Evolutionary conservation across 2,797 vertebrate genomes (phyloP), one percentile per base, ranked within the genome.

Genomic region (Muraenolepis orangiensis): DNA sequence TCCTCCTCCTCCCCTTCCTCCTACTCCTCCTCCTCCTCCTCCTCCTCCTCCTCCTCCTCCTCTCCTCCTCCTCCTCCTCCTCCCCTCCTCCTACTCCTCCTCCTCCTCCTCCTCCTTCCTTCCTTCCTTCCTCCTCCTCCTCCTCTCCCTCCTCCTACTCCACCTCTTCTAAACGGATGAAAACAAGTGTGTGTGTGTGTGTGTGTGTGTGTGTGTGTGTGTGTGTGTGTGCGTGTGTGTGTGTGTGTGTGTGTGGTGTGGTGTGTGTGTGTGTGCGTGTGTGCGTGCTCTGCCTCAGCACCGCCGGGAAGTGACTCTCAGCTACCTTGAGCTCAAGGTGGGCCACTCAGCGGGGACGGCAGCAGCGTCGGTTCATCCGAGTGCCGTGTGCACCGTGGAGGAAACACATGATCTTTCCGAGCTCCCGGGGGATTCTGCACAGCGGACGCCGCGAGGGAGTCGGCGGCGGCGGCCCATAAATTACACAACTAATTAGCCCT

Each of bases 271-370:
- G n/a, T n/a, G n/a, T n/a, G n/a, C n/a, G n/a, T n/a, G n/a, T n/a
- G 86, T 69, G 66, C 81, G 93, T 79, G 92, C 94, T 90, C 89
- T 87, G 81, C 85, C 90, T n/a, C 90, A 92, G 90, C 92, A 95
- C 90, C 91, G 87, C 90, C 89, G 89, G 32, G 90, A 90, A 90
- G 88, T 92, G 93, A 94, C 91, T 95, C 95, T 92, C 91, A 91
- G 85, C 88, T 90, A 94, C 92, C 93, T 94, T 93, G 93, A 92
- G 91, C 94, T n/a, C n/a, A 94, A 95, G 91, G 93, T 94, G 89
- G 90, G 89, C 90, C 91, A 94, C 92, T 91, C 94, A 93, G 91
- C 84, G 91, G 94, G 93, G 91, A 91, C 82, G 86, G 90, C 88
- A 90, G 87, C 81, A 79, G 86, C 88, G 92, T 88, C 90, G 90